Evolutionary conservation across 2,113 vertebrate genomes (phyloP).

Genomic region (Protomyctophum bolini): DNA sequence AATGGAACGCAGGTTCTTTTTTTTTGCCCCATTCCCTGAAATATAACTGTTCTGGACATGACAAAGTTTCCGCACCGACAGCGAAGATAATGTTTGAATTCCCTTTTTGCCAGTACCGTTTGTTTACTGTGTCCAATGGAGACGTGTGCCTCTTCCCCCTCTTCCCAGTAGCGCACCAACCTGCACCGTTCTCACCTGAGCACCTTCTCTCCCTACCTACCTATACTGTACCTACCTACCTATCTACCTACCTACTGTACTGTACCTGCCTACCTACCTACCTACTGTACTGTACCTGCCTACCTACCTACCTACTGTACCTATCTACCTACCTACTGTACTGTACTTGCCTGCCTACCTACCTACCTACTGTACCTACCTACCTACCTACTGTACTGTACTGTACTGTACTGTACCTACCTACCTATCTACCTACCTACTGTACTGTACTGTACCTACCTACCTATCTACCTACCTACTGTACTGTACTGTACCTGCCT

Average conservation of each 20-base stretch:
- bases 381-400: slow-evolving; percentile 11
- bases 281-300: too few species aligned
- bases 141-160: slow-evolving; percentile 34
- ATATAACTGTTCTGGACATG: too few species aligned
- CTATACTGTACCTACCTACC: too few species aligned
- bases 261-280: slow-evolving; percentile 22
- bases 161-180: slow-evolving; percentile 41
- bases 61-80: too few species aligned
- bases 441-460: slow-evolving; percentile 41
- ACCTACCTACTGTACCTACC: slow-evolving; percentile 36
- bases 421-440: slow-evolving; percentile 20
- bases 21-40: too few species aligned
- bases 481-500: too few species aligned
- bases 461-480: neutral
- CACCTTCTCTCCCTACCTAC: slow-evolving; percentile 38
- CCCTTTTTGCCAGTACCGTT: neutral
- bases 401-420: too few species aligned
- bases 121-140: slow-evolving; percentile 38
- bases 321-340: slow-evolving; percentile 16
- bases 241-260: too few species aligned
- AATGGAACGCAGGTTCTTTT: too few species aligned
- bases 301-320: slow-evolving; percentile 35
- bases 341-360: slow-evolving; percentile 16
- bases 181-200: slow-evolving; percentile 55
- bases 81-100: too few species aligned